These are phyloP conservation scores for Megalonaias nervosa DNA, from an alignment of 1,140 invertebrate species.

Conservation along the genomic window DNA sequence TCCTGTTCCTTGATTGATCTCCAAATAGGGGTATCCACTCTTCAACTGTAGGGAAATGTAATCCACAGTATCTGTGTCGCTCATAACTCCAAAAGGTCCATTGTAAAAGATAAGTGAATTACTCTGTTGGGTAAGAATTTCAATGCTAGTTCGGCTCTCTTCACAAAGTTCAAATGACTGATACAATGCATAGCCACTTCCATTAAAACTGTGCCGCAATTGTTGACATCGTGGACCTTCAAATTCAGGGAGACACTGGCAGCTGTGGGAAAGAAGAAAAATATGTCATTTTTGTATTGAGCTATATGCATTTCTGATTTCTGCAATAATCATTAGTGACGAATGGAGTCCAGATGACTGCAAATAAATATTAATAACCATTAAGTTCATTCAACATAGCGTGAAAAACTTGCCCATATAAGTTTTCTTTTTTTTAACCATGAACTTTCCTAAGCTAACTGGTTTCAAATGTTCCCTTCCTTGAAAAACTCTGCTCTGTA, in stretches of 20 bases:
- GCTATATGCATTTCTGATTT: too few species aligned
- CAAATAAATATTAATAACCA: too few species aligned
- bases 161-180: slow-evolving; percentile 96
- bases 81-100: slow-evolving; percentile 86
- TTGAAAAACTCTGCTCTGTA: too few species aligned
- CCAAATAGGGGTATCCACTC: slow-evolving; percentile 88
- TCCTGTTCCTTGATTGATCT: slow-evolving; percentile 96
- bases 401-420: too few species aligned
- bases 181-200: slow-evolving; percentile 86
- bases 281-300: too few species aligned
- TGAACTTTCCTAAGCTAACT: too few species aligned
- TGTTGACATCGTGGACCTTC: slow-evolving; percentile 96
- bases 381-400: too few species aligned
- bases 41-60: slow-evolving; percentile 95
- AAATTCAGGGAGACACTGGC: slow-evolving; percentile 91
- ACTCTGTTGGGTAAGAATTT: slow-evolving; percentile 90
- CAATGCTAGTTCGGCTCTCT: slow-evolving; percentile 93
- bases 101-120: slow-evolving; percentile 95
- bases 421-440: too few species aligned
- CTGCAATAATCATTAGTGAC: too few species aligned
- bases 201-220: slow-evolving; percentile 92
- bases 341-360: too few species aligned
- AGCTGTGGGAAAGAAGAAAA: slow-evolving; percentile 73
- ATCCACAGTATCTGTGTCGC: slow-evolving; percentile 74
- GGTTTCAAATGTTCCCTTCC: too few species aligned